Percentiles rank a stretch among this genome's conserved stretches.
Conservation (phyloP, 1,140 invertebrate genomes). For the Araneus ventricosus region DNA sequence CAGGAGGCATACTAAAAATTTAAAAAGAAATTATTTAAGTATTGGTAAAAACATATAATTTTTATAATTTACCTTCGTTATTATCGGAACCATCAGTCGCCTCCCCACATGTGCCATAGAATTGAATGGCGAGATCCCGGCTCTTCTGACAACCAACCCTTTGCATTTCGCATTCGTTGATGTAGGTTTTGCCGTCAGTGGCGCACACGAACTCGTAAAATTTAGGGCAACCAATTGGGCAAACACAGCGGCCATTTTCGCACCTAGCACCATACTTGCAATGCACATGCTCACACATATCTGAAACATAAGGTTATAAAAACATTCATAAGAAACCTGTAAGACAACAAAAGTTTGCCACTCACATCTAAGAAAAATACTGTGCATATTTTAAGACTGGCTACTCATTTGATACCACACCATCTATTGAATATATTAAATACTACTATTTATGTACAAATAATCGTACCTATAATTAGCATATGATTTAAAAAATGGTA, state of each 20-base stretch:
- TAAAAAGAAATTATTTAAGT: no score
- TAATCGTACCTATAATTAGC: no score
- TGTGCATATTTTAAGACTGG: no score
- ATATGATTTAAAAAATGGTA: no score
- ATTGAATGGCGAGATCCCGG: conserved; percentile 83
- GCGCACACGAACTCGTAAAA: conserved; percentile 86
- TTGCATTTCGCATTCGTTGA: conserved; percentile 92
- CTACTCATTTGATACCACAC: no score
- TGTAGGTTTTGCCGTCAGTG: conserved; percentile 84
- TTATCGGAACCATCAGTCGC: not conserved
- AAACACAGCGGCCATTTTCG: conserved; percentile 90
- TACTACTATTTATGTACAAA: no score
- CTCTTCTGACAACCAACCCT: conserved; percentile 83
- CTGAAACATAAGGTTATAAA: conserved; percentile 81
- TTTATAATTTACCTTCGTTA: conserved; percentile 30
- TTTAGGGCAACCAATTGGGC: conserved; percentile 86
- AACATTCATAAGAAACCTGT: not conserved
- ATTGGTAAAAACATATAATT: no score
- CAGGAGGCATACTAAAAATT: no score
- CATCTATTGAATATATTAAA: no score
- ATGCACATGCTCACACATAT: conserved; percentile 87
- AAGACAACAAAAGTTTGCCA: not conserved
- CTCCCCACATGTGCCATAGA: conserved; percentile 89
- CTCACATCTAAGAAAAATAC: not conserved
- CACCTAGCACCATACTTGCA: conserved; percentile 90